A percentile compares a stretch with the other conserved stretches of the same genome.
phyloP scores from a whole-genome alignment of 2,797 vertebrate species.

The Chrosomus eos region DNA sequence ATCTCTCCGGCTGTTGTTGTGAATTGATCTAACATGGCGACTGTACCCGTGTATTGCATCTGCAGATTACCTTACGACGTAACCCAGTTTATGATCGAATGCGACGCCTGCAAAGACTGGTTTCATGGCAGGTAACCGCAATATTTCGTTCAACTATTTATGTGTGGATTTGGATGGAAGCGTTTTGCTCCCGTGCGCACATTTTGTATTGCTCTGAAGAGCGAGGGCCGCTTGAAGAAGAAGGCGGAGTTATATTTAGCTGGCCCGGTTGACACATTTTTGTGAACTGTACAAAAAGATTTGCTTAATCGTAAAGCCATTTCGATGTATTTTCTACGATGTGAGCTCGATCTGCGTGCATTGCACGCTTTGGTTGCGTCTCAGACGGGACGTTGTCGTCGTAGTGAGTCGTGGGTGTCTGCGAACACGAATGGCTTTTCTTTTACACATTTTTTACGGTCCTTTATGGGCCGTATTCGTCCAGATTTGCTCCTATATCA shows the following conservation, averaged over 20 bases:
- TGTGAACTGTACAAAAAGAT: constrained; percentile 67
- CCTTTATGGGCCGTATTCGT: background rate
- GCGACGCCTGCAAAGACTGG: constrained; percentile 97
- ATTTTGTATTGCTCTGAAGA: constrained; percentile 67
- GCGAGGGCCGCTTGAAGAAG: constrained; percentile 82
- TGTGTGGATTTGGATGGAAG: constrained; percentile 61
- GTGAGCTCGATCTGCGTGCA: constrained; percentile 48
- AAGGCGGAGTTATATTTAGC: constrained; percentile 82
- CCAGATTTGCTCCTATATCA: too few species aligned
- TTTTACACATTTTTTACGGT: constrained; percentile 20
- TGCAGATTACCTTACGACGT: constrained; percentile 99
- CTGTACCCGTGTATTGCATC: constrained; percentile 98
- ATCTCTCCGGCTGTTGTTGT: constrained; percentile 83
- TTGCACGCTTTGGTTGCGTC: constrained; percentile 35
- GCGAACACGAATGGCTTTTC: constrained; percentile 34
- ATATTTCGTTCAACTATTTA: constrained; percentile 54
- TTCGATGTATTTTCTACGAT: constrained; percentile 23
- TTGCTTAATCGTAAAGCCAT: constrained; percentile 38
- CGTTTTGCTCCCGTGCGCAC: constrained; percentile 74
- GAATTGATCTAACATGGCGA: constrained; percentile 96
- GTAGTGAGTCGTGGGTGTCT: constrained; percentile 51
- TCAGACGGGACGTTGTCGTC: constrained; percentile 50
- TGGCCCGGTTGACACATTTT: constrained; percentile 75
- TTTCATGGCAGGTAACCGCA: constrained; percentile 94
- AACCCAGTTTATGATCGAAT: constrained; percentile 98